Evolutionary conservation across 92 coral and sea anemone species (phyloP), one percentile per base, ranked within the genome.

Genomic region (Actinostola sp.): DNA sequence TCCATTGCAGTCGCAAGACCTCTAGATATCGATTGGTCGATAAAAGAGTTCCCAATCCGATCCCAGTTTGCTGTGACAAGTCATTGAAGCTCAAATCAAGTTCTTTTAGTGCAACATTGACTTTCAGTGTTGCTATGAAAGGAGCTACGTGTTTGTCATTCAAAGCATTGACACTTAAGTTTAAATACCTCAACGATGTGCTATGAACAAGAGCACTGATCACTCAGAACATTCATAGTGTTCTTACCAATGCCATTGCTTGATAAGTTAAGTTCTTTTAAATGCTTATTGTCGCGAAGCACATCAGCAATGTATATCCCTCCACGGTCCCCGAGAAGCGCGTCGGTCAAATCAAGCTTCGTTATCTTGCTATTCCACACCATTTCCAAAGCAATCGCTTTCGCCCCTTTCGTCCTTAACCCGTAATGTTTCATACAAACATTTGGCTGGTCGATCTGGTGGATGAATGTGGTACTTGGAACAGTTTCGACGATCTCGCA

Each of bases 331-430:
- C 79, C 79, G 0, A 48, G 36, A 17, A 49, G 46, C 1, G 79
- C 59, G 60, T 73, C 36, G 12, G 79, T 73, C 5, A 73, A 66
- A 44, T 59, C 79, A 5, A 73, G 13, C 38, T 41, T 23, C 9
- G 43, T 42, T 1, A 73, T 73, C 2, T 21, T 73, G 9, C 44
- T 44, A 33, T 73, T 73, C 79, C 79, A 73, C 12, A 73, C 19
- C 79, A 73, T 60, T 61, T 73, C 79, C 54, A 73, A 46, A 5
- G 79, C 68, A n/a, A n/a, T n/a, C n/a, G n/a, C n/a, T 53, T 73
- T 73, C 4, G 70, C 79, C 16, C 79, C 79, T 14, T 5, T 9
- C 15, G 9, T 16, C 1, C 70, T 58, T 8, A 73, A 34, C 20
- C 44, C 58, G 54, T 73, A 54, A 34, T 73, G 79, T 16, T 31